A percentile compares a stretch with the other conserved stretches of the same genome.
phyloP scores from a whole-genome alignment of 2,113 vertebrate genomes.

The Eulemur macaco region DNA sequence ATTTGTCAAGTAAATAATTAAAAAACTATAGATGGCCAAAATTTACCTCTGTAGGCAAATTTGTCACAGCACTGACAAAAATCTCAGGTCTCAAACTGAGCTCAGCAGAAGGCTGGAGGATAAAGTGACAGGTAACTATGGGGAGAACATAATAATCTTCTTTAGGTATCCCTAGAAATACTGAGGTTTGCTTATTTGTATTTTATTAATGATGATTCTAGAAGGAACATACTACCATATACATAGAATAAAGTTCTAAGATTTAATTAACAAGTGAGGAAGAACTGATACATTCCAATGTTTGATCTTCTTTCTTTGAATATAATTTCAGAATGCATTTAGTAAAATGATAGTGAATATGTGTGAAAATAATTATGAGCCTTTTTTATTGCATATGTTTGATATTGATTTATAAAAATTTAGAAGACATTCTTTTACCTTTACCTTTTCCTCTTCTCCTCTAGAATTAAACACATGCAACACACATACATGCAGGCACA shows the following conservation, averaged over 20 bases:
- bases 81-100: neutral
- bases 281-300: neutral
- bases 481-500: neutral
- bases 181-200: neutral
- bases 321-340: neutral
- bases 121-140: neutral
- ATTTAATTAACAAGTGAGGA: neutral
- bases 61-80: neutral
- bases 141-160: neutral
- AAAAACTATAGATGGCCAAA: neutral
- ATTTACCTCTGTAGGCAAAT: neutral
- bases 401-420: neutral
- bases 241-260: neutral
- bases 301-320: neutral
- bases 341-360: neutral
- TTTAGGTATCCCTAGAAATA: neutral
- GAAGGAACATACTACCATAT: neutral
- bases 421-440: neutral
- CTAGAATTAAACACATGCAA: neutral
- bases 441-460: neutral
- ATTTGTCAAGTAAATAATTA: neutral
- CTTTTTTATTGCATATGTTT: neutral
- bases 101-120: neutral
- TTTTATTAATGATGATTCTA: neutral
- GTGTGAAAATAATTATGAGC: neutral